These are phyloP conservation scores for Formicarius rufipectus DNA, from an alignment of 2,113 vertebrate species.

Conservation along the genomic window DNA sequence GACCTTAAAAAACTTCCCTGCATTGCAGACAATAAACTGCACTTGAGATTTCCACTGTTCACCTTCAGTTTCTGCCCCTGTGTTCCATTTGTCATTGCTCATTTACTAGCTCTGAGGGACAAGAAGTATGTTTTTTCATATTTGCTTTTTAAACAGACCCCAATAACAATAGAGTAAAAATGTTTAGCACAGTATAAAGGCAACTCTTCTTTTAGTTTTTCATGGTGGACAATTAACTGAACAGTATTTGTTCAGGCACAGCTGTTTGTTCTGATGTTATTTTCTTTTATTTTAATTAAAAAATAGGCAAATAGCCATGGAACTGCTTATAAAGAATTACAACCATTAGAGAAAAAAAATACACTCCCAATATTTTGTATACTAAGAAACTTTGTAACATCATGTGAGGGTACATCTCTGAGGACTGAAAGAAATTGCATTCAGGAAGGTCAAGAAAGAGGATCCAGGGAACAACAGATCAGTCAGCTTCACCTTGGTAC, in stretches of 20 bases:
- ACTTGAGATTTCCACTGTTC: background rate
- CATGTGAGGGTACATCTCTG: background rate
- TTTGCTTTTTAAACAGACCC: background rate
- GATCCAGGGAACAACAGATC: background rate
- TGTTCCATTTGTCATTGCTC: background rate
- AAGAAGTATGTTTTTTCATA: background rate
- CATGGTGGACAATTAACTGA: background rate
- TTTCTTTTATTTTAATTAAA: background rate
- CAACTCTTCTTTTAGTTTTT: background rate
- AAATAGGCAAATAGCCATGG: background rate
- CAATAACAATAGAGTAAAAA: background rate
- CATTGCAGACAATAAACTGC: background rate
- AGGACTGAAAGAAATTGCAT: background rate
- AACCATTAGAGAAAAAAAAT: background rate
- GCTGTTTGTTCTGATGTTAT: background rate
- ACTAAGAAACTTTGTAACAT: background rate
- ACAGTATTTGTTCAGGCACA: background rate
- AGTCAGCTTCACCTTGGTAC: background rate
- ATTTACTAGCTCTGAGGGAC: background rate
- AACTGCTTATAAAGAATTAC: background rate
- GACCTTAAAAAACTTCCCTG: background rate
- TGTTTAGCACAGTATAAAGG: background rate
- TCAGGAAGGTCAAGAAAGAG: background rate
- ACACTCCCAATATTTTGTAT: background rate
- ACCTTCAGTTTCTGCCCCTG: background rate